Evolutionary conservation across 1,140 invertebrate genomes (phyloP), one percentile per base, ranked within the genome.

Genomic region (Bombus waltoni): DNA sequence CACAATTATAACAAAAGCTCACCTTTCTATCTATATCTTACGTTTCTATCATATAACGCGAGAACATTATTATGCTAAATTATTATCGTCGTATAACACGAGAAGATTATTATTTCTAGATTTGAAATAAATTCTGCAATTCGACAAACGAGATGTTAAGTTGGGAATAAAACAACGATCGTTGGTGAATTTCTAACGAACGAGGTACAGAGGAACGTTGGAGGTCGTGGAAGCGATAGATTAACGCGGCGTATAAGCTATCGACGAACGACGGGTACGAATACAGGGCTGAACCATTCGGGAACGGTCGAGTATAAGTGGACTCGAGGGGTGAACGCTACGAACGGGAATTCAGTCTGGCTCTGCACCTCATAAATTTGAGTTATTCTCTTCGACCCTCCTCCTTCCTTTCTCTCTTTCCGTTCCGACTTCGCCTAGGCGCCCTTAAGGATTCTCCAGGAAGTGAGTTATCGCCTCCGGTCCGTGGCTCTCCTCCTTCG

Each of bases 291-390:
- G 82, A 65, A 81, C 40, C 82, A 86, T 90, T 88, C 71, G 80
- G 59, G 87, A 88, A 76, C 62, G 75, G 86, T 80, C 71, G 84
- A 73, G 86, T 86, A 74, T 90, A 93, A 93, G 92, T 92, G 91
- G 92, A 90, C 92, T 92, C 92, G 78, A 74, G 90, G 87, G 87
- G 70, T 66, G 42, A 76, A 86, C 83, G 65, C 84, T 86, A 85
- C 68, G 90, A 87, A 87, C 73, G 86, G 83, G 90, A 92, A 92
- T 93, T 93, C 88, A 87, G 90, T 89, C 87, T 88, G 91, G 88
- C 89, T 92, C 88, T 89, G 82, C 91, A 91, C 90, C 89, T 83
- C 90, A 89, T 93, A 92, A 92, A 93, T 93, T 93, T 88, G 83
- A 93, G 88, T 93, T 93, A 92, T 93, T 90, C 88, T 81, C 80